phyloP scores from a whole-genome alignment of 2,888 invertebrate species.

The Philereme transversata region DNA sequence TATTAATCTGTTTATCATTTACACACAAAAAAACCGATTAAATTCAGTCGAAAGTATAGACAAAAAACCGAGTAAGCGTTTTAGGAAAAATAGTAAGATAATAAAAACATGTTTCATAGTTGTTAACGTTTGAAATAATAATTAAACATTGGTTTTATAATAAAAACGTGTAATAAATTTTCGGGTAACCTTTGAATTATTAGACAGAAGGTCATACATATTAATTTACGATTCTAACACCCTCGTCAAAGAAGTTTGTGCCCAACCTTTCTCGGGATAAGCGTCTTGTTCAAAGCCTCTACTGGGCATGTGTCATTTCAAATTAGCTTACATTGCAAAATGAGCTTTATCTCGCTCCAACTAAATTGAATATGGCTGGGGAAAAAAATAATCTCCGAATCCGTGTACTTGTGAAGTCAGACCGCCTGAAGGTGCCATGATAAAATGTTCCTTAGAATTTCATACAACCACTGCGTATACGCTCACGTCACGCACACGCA shows the following conservation, averaged over 20 bases:
- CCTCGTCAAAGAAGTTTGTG: constrained; percentile 56
- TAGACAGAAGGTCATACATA: constrained; percentile 49
- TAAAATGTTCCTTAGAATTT: too few species aligned
- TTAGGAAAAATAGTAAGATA: too few species aligned
- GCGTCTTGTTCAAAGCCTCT: constrained; percentile 62
- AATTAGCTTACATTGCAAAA: constrained; percentile 12
- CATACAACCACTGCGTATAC: too few species aligned
- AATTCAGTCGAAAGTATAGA: too few species aligned
- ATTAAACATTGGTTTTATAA: background rate
- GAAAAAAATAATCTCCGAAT: background rate
- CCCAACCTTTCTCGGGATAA: constrained; percentile 46
- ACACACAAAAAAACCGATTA: too few species aligned
- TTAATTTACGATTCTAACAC: constrained; percentile 58
- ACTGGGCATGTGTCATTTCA: constrained; percentile 4
- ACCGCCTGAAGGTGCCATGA: too few species aligned
- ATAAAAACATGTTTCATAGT: too few species aligned
- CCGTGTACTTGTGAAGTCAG: too few species aligned
- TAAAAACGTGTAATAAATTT: constrained; percentile 19
- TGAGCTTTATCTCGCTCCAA: background rate
- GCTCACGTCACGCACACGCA: too few species aligned
- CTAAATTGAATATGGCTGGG: background rate
- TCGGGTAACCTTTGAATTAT: constrained; percentile 36
- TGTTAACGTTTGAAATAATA: too few species aligned
- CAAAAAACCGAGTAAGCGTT: too few species aligned
- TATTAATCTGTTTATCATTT: too few species aligned